These are phyloP conservation scores for Pseudococcus viburni DNA, from an alignment of 2,888 invertebrate species.

Conservation along the genomic window DNA sequence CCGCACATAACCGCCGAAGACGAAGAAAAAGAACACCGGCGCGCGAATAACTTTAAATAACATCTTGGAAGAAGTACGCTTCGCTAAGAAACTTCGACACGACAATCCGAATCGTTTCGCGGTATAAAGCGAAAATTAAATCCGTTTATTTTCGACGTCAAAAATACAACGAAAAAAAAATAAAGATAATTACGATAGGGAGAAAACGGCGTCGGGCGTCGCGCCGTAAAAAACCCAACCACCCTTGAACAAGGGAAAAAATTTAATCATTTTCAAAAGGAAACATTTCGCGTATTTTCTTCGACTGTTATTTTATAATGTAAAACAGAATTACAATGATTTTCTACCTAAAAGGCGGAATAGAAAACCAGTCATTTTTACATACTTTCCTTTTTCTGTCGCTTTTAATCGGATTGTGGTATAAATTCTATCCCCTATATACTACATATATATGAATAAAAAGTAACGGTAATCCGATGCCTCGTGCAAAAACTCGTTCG, in stretches of 20 bases:
- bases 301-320: constrained; percentile 15
- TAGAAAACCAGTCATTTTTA: constrained; percentile 30
- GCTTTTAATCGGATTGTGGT: constrained; percentile 55
- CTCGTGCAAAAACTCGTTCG: constrained; percentile 37
- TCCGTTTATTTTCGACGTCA: constrained; percentile 27
- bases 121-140: constrained; percentile 2
- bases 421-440: constrained; percentile 35
- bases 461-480: constrained; percentile 52
- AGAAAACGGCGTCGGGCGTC: no score
- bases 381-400: constrained; percentile 31
- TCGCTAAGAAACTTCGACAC: neutral
- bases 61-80: neutral
- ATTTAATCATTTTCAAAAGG: constrained; percentile 29
- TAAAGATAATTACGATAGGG: neutral
- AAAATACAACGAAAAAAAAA: neutral
- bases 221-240: no score
- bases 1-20: neutral
- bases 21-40: neutral
- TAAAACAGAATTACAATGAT: constrained; percentile 45
- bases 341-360: constrained; percentile 23
- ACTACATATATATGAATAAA: neutral
- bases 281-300: constrained; percentile 19
- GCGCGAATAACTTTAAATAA: neutral
- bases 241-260: neutral
- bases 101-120: no score